Evolutionary conservation across 2,113 vertebrate species (phyloP).

Genomic region (Petrocephalus microphthalmus): DNA sequence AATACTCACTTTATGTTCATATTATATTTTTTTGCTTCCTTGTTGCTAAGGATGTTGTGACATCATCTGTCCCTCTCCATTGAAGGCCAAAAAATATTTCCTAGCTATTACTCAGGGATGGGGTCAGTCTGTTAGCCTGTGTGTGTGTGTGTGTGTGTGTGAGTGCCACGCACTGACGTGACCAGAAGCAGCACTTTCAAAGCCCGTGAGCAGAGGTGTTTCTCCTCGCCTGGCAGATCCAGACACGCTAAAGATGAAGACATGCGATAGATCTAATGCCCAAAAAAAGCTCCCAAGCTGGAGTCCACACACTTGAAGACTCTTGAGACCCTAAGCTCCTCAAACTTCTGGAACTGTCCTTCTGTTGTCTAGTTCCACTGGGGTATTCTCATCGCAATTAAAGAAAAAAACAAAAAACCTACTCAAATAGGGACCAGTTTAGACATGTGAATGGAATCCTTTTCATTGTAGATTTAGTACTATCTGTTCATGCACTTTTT

Average conservation of each 20-base stretch:
- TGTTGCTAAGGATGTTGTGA: slow-evolving; percentile 42
- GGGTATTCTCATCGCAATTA: slow-evolving; percentile 2
- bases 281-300: neutral
- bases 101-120: slow-evolving; percentile 83
- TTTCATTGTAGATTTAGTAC: slow-evolving; percentile 16
- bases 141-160: neutral
- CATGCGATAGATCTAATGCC: neutral
- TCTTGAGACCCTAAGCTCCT: neutral
- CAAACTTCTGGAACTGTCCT: neutral
- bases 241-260: neutral
- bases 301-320: neutral
- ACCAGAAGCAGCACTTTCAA: slow-evolving; percentile 78
- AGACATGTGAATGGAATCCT: slow-evolving; percentile 19
- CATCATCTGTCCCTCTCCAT: slow-evolving; percentile 51
- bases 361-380: neutral
- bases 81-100: slow-evolving; percentile 63
- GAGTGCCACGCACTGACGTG: slow-evolving; percentile 64
- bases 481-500: slow-evolving; percentile 27
- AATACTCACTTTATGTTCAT: neutral
- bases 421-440: slow-evolving; percentile 28
- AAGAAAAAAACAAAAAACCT: neutral
- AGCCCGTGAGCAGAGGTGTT: slow-evolving; percentile 75
- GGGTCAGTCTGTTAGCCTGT: slow-evolving; percentile 23
- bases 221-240: slow-evolving; percentile 14
- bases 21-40: neutral